Base-by-base conservation (phyloP, 2,797 vertebrate species). In the Phrynocephalus forsythii region DNA sequence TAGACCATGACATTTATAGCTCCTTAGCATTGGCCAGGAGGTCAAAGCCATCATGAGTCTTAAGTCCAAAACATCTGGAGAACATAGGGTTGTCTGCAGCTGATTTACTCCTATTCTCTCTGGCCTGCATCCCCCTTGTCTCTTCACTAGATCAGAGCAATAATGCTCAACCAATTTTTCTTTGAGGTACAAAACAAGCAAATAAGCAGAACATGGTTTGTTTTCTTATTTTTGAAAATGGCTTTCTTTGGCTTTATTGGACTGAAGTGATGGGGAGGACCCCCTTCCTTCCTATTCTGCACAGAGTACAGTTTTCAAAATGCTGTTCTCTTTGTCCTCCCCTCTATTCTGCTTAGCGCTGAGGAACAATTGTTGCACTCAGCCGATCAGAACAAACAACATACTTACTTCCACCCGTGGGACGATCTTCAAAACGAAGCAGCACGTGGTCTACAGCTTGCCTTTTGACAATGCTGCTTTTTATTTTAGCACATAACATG, bases 381-480 rank as follows among this genome's bases (percentile, higher is more conserved):
- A 90, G 88, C 91, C 93, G 91, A 90, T 83, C 48, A 56, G 84
- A 79, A 86, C 11, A 91, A 95, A 94, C 1, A 15, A 91, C 22
- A 83, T 22, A 78, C 75, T 91, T 89, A 85, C 72, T 89, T 88
- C 81, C 11, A 79, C 78, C 79, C 91, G 13, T 81, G 93, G 30
- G 89, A 93, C 84, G 92, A 85, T 79, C 73, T 52, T 77, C 81
- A 92, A 90, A 82, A 85, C 86, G 83, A 92, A n/a, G 60, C 48
- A 84, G 81, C 30, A 77, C 13, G 33, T 90, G 83, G 91, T 87
- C 81, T 86, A 86, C 91, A 84, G 84, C 90, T 90, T 92, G 76
- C 73, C 83, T 82, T 85, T 82, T 94, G 81, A 78, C 10, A 77
- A 89, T 79, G 76, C 8, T 26, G 16, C 30, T 84, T 94, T 85